Percentiles rank a stretch among this genome's conserved stretches.
Conservation (phyloP, 2,797 vertebrate species). For the Diplodus sargus region DNA sequence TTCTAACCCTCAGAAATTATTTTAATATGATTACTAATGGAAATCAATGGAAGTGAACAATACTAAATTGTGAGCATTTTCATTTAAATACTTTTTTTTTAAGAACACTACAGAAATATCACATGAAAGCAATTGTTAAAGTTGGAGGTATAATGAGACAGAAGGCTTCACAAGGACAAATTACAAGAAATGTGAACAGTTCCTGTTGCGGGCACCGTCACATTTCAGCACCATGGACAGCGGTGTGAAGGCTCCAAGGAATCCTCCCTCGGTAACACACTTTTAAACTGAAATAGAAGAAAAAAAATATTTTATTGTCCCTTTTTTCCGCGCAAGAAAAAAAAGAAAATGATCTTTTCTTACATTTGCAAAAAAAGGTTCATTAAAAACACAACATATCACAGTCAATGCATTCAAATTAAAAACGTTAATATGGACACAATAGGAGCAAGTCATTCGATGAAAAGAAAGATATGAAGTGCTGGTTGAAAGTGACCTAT, state of each 20-base stretch:
- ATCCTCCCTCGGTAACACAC: not conserved
- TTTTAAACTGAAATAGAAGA: not conserved
- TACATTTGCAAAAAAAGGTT: no score
- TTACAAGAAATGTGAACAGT: not conserved
- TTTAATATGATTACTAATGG: no score
- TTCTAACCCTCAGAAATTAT: not conserved
- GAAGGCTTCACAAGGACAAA: not conserved
- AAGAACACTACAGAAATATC: not conserved
- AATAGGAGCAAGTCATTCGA: no score
- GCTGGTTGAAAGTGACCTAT: no score
- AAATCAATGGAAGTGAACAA: no score
- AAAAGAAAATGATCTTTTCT: not conserved
- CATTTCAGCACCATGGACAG: constrained; percentile 76
- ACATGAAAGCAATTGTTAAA: not conserved
- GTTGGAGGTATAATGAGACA: not conserved
- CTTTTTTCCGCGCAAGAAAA: no score
- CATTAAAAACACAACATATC: no score
- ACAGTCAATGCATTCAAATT: no score
- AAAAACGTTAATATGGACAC: no score
- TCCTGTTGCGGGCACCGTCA: not conserved
- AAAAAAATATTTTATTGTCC: no score
- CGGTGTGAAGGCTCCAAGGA: not conserved
- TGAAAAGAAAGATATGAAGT: no score
- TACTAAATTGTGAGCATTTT: no score
- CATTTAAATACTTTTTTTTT: not conserved